Evolutionary conservation across 2,888 invertebrate species (phyloP), one percentile per base, ranked within the genome.

Genomic region (Eupsilia transversa): DNA sequence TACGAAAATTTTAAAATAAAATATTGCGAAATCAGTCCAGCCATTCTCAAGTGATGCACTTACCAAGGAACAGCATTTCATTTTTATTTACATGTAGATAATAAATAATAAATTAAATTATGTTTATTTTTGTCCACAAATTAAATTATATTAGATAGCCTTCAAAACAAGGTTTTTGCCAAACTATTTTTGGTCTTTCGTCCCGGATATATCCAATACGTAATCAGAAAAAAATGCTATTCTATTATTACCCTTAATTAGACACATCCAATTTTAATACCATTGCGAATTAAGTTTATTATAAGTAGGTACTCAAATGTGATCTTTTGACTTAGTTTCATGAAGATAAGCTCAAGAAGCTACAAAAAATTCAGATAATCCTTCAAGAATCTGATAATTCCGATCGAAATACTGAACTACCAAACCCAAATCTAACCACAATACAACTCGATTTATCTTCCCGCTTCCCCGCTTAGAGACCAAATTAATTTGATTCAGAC

Each of bases 401-500:
- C 35, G 43, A 75, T 60, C 35, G 30, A 30, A 75, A 78, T n/a
- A 46, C 70, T 78, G 79, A 78, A 54, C 30, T 23, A 76, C 70
- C 54, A 78, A 12, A 14, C 27, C 7, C 14, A 60, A 75, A 68
- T 60, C 68, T 77, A n/a, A 68, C 23, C 33, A 74, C 17, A 77
- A 68, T 43, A 69, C 35, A 52, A 54, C 27, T 41, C 20, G 4
- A 69, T 60, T 60, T n/a, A 46, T 46, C 38, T 30, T n/a, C 6
- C n/a, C 46, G 38, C 38, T 27, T 52, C 6, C 17, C 54, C 43
- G 20, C 46, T 52, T 27, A 30, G 20, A 60, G 59, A 54, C 35
- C 0, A 69, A 78, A 69, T 78, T 69, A 75, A 75, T 75, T 78
- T 52, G 30, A 60, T 68, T 68, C 69, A 68, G 59, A 52, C 43